Conservation (phyloP, 2,888 invertebrate species). For the Agonopterix alstromeriana region DNA sequence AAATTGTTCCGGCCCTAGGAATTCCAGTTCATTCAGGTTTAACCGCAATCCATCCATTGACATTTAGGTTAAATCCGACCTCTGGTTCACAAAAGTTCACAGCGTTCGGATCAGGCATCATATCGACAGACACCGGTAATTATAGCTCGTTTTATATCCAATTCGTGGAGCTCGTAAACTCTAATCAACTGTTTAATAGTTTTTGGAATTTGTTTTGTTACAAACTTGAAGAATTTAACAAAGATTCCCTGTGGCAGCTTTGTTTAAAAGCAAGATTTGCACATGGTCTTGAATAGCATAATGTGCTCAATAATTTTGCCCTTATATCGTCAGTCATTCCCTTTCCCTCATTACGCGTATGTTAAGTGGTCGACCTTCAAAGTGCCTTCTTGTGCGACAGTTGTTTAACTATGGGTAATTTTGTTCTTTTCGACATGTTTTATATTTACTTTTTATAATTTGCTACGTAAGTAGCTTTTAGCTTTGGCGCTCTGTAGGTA, state of each 20-base stretch:
- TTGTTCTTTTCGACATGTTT: too few relatives aligned
- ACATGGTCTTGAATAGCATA: conserved; percentile 16
- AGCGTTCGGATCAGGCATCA: conserved; percentile 16
- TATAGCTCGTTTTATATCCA: conserved; percentile 30
- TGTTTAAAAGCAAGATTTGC: too few relatives aligned
- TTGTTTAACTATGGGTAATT: conserved; percentile 13
- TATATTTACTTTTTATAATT: too few relatives aligned
- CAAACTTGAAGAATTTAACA: too few relatives aligned
- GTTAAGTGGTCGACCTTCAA: conserved; percentile 33
- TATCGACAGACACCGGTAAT: conserved; percentile 30
- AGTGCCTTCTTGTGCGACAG: conserved; percentile 20
- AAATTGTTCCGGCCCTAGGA: conserved; percentile 1
- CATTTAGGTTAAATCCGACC: conserved; percentile 33
- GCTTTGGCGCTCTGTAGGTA: too few relatives aligned
- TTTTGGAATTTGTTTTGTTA: background rate
- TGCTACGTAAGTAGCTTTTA: too few relatives aligned
- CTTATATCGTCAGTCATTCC: conserved; percentile 23
- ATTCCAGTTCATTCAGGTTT: conserved; percentile 10
- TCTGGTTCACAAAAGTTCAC: conserved; percentile 34
- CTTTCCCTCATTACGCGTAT: conserved; percentile 27
- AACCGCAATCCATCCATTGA: conserved; percentile 19
- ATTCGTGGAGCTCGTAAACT: conserved; percentile 29
- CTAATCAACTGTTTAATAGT: background rate
- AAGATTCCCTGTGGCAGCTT: background rate
- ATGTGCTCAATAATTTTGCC: conserved; percentile 28